Percentiles rank a stretch among this genome's conserved stretches.
phyloP scores from a whole-genome alignment of 2,888 invertebrate genomes.

The Himalopsyche kuldschensis region DNA sequence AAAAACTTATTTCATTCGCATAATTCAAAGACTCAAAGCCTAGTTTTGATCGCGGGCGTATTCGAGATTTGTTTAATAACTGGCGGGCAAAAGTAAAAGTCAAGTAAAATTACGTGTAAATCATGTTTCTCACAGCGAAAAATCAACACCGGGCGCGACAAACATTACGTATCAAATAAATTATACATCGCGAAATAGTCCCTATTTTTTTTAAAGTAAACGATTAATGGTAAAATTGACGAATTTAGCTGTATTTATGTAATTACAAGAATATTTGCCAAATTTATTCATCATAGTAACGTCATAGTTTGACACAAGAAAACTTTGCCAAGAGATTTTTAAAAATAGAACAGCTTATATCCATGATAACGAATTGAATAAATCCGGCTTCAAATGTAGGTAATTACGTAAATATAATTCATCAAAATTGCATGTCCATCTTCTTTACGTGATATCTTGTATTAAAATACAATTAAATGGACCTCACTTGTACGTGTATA shows the following conservation, averaged over 20 bases:
- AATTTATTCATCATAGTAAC: neutral
- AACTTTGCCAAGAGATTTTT: neutral
- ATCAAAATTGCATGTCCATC: neutral
- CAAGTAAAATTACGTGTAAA: too few relatives aligned
- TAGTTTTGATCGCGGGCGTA: too few relatives aligned
- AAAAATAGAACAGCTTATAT: neutral
- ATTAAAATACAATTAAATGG: neutral
- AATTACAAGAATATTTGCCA: neutral
- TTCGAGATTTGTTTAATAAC: too few relatives aligned
- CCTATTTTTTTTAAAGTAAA: too few relatives aligned
- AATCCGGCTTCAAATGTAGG: neutral
- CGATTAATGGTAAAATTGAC: too few relatives aligned
- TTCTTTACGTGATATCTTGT: neutral
- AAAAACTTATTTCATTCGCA: too few relatives aligned
- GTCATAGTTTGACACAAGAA: neutral
- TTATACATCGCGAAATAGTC: neutral
- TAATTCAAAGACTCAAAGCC: too few relatives aligned
- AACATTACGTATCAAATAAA: neutral
- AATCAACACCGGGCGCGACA: too few relatives aligned
- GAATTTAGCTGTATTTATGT: neutral
- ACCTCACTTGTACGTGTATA: too few relatives aligned
- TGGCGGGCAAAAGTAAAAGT: too few relatives aligned
- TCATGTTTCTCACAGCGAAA: too few relatives aligned
- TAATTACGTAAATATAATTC: neutral
- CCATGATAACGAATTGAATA: too few relatives aligned